Conservation (phyloP, 2,888 invertebrate species). For the Isoperla grammatica region DNA sequence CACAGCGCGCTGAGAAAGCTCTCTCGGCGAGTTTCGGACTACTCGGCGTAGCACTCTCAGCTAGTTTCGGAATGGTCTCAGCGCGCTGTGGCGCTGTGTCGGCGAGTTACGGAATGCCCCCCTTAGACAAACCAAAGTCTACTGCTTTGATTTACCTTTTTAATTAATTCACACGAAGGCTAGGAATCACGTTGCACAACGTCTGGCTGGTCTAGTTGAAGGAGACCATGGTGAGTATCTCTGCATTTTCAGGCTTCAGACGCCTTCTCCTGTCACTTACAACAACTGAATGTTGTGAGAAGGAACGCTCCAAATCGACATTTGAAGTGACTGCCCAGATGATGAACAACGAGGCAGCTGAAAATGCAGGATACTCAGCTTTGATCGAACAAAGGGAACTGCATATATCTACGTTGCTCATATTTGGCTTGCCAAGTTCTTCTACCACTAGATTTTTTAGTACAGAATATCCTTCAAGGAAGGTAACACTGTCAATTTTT, state of each 20-base stretch:
- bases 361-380: background rate
- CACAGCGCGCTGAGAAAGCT: too few relatives aligned
- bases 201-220: background rate
- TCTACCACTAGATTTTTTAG: background rate
- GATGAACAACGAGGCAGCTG: background rate
- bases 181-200: too few relatives aligned
- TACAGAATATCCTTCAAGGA: background rate
- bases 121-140: too few relatives aligned
- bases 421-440: background rate
- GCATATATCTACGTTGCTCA: background rate
- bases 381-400: background rate
- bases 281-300: background rate
- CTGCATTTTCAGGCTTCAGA: background rate
- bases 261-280: background rate
- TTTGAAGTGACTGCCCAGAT: background rate
- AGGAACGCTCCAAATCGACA: background rate
- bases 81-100: too few relatives aligned
- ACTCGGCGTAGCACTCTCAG: too few relatives aligned
- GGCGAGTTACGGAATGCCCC: too few relatives aligned
- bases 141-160: too few relatives aligned
- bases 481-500: background rate
- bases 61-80: too few relatives aligned
- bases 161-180: too few relatives aligned
- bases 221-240: background rate
- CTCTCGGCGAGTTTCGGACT: too few relatives aligned